Percentiles rank a stretch among this genome's conserved stretches.
Conservation (phyloP, 2,113 vertebrate species). For the Toxotes chatareus region DNA sequence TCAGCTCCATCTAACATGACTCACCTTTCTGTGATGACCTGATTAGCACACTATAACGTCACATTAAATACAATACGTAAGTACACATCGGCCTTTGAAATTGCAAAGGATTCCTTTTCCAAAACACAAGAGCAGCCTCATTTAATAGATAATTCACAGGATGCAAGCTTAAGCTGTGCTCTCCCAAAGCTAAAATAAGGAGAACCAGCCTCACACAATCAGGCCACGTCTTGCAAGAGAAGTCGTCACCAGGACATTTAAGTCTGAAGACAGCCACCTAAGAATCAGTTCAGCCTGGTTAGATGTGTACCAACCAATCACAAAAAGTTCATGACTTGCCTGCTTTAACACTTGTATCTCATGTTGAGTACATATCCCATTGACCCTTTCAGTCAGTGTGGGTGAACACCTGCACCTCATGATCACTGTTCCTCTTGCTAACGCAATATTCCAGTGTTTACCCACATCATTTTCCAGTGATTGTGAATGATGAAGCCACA, state of each 20-base stretch:
- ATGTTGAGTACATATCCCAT: not conserved
- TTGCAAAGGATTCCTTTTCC: not conserved
- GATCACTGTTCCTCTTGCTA: not conserved
- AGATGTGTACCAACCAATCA: not conserved
- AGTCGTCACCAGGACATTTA: not conserved
- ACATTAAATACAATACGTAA: slow-evolving; percentile 3
- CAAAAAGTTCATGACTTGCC: not conserved
- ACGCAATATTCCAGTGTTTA: not conserved
- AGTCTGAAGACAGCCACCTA: not conserved
- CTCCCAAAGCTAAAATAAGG: not conserved
- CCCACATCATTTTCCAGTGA: not conserved
- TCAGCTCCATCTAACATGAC: slow-evolving; percentile 68
- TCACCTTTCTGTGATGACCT: slow-evolving; percentile 69
- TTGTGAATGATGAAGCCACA: not conserved
- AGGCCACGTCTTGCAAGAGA: not conserved
- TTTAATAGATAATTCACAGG: not conserved
- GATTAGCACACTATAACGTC: slow-evolving; percentile 32
- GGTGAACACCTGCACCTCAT: not conserved
- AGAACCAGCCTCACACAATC: not conserved
- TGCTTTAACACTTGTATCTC: slow-evolving; percentile 5
- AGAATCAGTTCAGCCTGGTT: slow-evolving; percentile 3
- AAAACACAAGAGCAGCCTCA: slow-evolving; percentile 18
- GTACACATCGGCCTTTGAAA: not conserved
- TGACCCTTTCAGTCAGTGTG: not conserved
- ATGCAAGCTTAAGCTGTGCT: not conserved